Percentiles rank a stretch among this genome's conserved stretches.
Evolutionary conservation across 2,888 invertebrate species (phyloP).

Genomic region (Agriotes lineatus): DNA sequence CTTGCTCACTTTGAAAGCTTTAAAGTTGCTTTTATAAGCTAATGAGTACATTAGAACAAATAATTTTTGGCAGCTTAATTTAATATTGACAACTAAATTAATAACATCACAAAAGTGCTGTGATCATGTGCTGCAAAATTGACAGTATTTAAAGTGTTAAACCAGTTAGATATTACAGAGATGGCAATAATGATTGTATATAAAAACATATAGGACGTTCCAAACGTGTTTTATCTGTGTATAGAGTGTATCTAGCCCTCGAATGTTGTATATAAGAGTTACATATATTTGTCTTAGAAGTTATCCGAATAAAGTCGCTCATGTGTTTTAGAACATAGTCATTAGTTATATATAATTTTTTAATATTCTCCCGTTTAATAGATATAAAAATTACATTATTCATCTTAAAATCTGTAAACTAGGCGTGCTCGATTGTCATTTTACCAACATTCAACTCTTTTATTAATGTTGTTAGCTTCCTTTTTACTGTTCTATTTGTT

Average conservation of each 20-base stretch:
- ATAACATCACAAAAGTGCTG: constrained; percentile 48
- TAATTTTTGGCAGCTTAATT: not conserved
- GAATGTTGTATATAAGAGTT: constrained; percentile 58
- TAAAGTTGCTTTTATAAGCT: too few relatives aligned
- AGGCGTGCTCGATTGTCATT: not conserved
- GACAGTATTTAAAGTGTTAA: constrained; percentile 38
- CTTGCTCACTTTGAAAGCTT: too few relatives aligned
- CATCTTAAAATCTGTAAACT: constrained; percentile 4
- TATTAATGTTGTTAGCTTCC: not conserved
- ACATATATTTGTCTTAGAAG: constrained; percentile 56
- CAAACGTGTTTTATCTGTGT: constrained; percentile 59
- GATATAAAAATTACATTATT: constrained; percentile 15
- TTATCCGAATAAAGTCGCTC: constrained; percentile 54
- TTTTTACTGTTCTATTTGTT: not conserved
- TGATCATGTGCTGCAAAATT: constrained; percentile 45
- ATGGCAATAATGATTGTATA: constrained; percentile 63
- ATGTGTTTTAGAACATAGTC: constrained; percentile 57
- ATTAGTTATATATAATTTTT: constrained; percentile 50
- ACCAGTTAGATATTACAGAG: constrained; percentile 48
- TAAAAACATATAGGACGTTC: constrained; percentile 51
- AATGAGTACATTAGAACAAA: not conserved
- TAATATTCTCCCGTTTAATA: constrained; percentile 41
- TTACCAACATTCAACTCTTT: not conserved
- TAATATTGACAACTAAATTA: not conserved
- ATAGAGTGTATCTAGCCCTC: constrained; percentile 55